Percentiles rank a stretch among this genome's conserved stretches.
Conservation (phyloP, 2,888 invertebrate genomes). For the Falcaria lacertinaria region DNA sequence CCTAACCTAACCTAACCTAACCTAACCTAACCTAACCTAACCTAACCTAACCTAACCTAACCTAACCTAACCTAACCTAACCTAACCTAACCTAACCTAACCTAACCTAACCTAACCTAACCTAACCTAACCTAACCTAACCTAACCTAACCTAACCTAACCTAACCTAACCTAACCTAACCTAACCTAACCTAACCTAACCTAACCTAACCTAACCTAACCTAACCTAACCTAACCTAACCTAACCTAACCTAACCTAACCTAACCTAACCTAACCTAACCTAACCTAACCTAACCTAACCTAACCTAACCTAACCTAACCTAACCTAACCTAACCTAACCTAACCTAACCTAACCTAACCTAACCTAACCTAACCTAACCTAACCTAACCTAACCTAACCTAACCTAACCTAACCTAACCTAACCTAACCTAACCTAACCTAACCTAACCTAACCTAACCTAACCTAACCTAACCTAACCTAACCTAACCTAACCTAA, state of each 20-base stretch:
- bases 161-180: slow-evolving; percentile 3
- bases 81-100: too few species aligned
- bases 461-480: slow-evolving; percentile 3
- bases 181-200: slow-evolving; percentile 1
- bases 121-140: slow-evolving; percentile 4
- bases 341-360: slow-evolving; percentile 4
- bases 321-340: slow-evolving; percentile 4
- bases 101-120: slow-evolving; percentile 4
- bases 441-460: slow-evolving; percentile 4
- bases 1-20: too few species aligned
- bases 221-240: slow-evolving; percentile 4
- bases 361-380: slow-evolving; percentile 3
- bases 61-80: too few species aligned
- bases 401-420: slow-evolving; percentile 4
- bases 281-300: slow-evolving; percentile 1
- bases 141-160: slow-evolving; percentile 4
- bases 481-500: slow-evolving; percentile 1
- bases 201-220: slow-evolving; percentile 5
- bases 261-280: slow-evolving; percentile 3
- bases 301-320: slow-evolving; percentile 4
- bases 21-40: too few species aligned
- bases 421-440: slow-evolving; percentile 4
- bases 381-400: slow-evolving; percentile 1
- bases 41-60: too few species aligned
- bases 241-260: slow-evolving; percentile 4